These are phyloP conservation scores for Oreochromis tanganicae DNA, from an alignment of 2,113 vertebrate species.

Conservation along the genomic window DNA sequence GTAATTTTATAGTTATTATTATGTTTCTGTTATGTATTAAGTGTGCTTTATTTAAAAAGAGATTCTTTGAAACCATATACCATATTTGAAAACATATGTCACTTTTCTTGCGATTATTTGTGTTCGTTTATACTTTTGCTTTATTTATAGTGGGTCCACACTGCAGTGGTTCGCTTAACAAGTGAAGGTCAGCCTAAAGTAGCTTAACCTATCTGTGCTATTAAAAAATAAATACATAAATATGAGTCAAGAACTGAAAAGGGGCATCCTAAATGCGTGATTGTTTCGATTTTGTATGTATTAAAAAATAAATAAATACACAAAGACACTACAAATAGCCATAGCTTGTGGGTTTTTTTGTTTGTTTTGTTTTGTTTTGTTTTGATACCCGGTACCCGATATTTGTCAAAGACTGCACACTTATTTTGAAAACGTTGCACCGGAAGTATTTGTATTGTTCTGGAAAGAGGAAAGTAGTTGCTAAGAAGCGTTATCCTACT, in stretches of 20 bases:
- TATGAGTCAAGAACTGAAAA: background rate
- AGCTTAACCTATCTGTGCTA: background rate
- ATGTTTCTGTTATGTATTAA: background rate
- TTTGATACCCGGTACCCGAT: background rate
- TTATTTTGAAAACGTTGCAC: background rate
- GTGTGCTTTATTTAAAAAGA: background rate
- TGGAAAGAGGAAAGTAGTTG: background rate
- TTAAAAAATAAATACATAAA: background rate
- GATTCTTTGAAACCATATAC: background rate
- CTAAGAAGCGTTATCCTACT: background rate
- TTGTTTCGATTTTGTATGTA: background rate
- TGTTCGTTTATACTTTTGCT: background rate
- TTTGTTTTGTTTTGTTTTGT: background rate
- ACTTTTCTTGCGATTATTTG: background rate
- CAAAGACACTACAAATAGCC: background rate
- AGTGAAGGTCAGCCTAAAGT: background rate
- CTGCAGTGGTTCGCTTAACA: background rate
- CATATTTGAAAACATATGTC: background rate
- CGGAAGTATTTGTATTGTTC: conserved; percentile 22
- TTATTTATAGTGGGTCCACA: background rate
- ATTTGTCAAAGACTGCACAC: background rate
- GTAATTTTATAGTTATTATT: background rate
- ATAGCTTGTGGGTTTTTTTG: background rate
- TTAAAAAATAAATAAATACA: background rate
- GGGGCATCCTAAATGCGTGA: background rate